Evolutionary conservation across 2,797 vertebrate species (phyloP).

Genomic region (Holocentrus rufus): DNA sequence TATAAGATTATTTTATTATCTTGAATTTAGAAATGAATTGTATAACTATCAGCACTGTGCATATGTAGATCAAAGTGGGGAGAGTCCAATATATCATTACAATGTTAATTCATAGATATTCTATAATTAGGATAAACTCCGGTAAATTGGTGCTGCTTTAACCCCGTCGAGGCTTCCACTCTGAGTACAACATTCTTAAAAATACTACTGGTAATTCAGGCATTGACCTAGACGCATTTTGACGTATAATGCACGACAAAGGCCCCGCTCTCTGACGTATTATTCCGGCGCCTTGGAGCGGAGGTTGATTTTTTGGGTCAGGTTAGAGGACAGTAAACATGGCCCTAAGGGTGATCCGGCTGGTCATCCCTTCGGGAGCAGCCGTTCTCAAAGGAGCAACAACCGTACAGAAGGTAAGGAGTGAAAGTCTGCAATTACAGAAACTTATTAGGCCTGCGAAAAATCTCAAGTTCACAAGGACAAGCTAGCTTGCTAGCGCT

Average conservation of each 20-base stretch:
- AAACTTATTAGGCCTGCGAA: accelerated
- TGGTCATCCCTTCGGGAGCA: constrained; percentile 65
- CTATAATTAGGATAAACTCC: too few relatives aligned
- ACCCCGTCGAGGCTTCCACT: too few relatives aligned
- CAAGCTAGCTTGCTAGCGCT: constrained; percentile 48
- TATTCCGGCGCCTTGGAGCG: constrained; percentile 16
- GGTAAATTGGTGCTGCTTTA: too few relatives aligned
- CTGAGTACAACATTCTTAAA: too few relatives aligned
- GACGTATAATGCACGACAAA: background rate
- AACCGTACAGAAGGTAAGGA: constrained; percentile 66
- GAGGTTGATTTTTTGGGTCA: constrained; percentile 53
- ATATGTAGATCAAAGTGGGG: too few relatives aligned
- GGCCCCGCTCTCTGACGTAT: constrained; percentile 48
- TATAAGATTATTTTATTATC: too few relatives aligned
- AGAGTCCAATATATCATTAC: too few relatives aligned
- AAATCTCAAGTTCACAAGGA: constrained; percentile 50
- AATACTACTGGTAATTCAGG: constrained; percentile 24
- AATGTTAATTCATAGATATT: too few relatives aligned
- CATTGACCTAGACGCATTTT: accelerated
- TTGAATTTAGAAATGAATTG: too few relatives aligned
- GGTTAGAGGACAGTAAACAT: constrained; percentile 62
- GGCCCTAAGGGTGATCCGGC: constrained; percentile 72
- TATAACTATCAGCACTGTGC: too few relatives aligned
- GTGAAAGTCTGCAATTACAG: accelerated
- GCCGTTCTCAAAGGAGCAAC: constrained; percentile 39